Conservation (phyloP, 2,797 vertebrate genomes). For the Tauraco hartlaubi region DNA sequence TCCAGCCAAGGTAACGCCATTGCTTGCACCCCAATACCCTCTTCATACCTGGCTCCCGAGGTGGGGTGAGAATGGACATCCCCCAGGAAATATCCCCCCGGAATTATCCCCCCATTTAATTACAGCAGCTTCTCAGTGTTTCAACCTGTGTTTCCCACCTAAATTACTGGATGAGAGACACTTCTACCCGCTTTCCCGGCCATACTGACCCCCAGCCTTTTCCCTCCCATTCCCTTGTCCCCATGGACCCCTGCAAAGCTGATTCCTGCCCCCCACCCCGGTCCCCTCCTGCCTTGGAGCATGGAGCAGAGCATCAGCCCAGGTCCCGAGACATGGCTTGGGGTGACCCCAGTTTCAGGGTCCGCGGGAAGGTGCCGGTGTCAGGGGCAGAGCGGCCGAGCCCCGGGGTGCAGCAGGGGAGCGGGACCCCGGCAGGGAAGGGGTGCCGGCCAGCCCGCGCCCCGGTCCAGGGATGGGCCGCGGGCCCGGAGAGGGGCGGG, state of each 20-base stretch:
- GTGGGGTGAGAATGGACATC: rapidly evolving
- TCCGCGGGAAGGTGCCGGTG: no score
- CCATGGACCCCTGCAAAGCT: not conserved
- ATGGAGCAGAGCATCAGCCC: not conserved
- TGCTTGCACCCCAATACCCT: rapidly evolving
- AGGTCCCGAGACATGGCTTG: not conserved
- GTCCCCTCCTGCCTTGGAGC: not conserved
- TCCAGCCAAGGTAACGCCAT: not conserved
- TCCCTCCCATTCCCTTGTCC: not conserved
- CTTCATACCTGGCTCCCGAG: not conserved
- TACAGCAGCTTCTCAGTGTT: not conserved
- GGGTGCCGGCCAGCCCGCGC: conserved; percentile 20
- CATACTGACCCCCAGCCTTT: not conserved
- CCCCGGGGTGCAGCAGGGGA: not conserved
- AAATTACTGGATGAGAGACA: not conserved
- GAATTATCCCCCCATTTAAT: rapidly evolving
- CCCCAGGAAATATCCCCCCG: no score
- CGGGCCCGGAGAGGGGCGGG: conserved; percentile 39
- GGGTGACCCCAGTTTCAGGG: not conserved
- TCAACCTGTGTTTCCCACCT: not conserved
- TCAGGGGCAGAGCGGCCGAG: not conserved
- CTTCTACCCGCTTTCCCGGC: not conserved
- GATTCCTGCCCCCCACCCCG: not conserved
- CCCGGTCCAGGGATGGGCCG: conserved; percentile 40
- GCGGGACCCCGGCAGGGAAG: conserved; percentile 29